Base-by-base conservation (phyloP, 2,888 invertebrate genomes). In the Trichacis sp. region DNA sequence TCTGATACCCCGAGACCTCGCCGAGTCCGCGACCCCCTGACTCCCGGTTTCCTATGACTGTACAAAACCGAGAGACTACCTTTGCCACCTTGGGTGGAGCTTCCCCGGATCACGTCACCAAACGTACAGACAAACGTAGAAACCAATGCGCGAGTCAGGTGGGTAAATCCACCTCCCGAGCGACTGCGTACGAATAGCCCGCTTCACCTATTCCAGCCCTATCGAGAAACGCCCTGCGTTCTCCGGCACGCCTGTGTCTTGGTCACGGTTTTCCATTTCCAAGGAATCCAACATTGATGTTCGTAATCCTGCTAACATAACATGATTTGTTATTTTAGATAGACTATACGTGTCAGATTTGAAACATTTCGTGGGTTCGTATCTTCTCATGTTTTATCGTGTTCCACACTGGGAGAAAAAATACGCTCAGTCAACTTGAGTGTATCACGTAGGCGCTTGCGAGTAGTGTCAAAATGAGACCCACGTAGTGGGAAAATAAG, bases 121-220 rank as follows among this genome's bases (percentile, higher is more conserved):
- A 77, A 80, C 77, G 76, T 76, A 83, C 79, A 77, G 69, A 79
- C 81, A 82, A 73, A 82, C 77, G 80, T 83, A 83, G 83, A 83
- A 82, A 83, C 81, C 81, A 82, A 82, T 82, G 78, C 78, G 70
- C 61, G 77, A 73, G 74, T 59, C 55, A 62, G 71, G 68, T 68
- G 60, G 68, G 52, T 56, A 65, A 65, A 63, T 64, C 65, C 67
- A 62, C 66, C 62, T 57, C 52, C 43, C 60, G 68, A 79, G 8
- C 79, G 79, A 73, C 79, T 79, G 80, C 79, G 80, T 79, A 80
- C 77, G 60, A 65, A 69, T 65, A 69, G 59, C 59, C 51, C 29
- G 58, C 42, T 57, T 63, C 62, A 57, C 64, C 64, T 69, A 65
- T 63, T 63, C 63, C 64, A 54, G 56, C 65, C 69, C 64, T 52